These are phyloP conservation scores for Holothuria glaberrima DNA, from an alignment of 35 echinoderm and acorn worm species.

Conservation along the genomic window DNA sequence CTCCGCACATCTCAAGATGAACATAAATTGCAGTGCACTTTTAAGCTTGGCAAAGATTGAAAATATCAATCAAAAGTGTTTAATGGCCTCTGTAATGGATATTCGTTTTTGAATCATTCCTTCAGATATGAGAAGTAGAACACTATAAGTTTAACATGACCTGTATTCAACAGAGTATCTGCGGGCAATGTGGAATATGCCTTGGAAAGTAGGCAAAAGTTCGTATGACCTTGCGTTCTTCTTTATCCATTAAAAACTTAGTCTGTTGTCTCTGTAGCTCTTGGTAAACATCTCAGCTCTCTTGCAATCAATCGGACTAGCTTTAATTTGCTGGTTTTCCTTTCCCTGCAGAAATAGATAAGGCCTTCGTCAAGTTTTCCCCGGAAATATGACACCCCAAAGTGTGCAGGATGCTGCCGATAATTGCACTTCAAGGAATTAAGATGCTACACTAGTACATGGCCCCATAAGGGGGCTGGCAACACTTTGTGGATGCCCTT, in stretches of 20 bases:
- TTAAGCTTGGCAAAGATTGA: neutral
- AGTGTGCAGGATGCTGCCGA: too few species aligned
- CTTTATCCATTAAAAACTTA: neutral
- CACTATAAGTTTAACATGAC: constrained; percentile 18
- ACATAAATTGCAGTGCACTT: too few species aligned
- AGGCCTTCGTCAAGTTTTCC: too few species aligned
- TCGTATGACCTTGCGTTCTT: constrained; percentile 15
- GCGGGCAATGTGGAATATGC: neutral
- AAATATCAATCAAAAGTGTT: constrained; percentile 41
- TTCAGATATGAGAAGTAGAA: constrained; percentile 19
- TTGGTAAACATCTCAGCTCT: too few species aligned
- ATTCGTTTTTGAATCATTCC: neutral
- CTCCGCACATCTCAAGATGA: too few species aligned
- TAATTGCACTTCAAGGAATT: too few species aligned
- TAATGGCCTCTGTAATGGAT: constrained; percentile 26
- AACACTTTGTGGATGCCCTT: neutral
- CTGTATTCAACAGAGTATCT: constrained; percentile 38
- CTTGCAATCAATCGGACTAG: too few species aligned
- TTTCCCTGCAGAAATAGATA: too few species aligned
- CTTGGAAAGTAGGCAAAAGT: neutral
- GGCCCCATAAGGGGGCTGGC: constrained; percentile 36
- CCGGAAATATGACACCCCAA: too few species aligned
- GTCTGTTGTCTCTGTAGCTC: too few species aligned
- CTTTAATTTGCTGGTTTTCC: too few species aligned
- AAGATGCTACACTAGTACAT: neutral